Conservation (phyloP, 2,797 vertebrate species). For the Thunnus albacares region DNA sequence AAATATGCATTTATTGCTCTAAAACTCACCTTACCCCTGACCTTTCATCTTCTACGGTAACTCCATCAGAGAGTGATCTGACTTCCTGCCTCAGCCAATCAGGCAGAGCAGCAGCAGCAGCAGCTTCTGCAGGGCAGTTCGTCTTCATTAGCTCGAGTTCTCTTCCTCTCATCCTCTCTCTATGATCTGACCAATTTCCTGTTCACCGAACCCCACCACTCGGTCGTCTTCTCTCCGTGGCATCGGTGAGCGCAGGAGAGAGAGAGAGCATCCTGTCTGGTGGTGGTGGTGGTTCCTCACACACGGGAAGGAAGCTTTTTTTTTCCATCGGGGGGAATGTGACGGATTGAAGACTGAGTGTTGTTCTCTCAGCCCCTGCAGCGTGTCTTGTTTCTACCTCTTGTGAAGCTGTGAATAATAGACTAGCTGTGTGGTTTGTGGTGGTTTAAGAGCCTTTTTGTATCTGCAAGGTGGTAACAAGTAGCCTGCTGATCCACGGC, state of each 20-base stretch:
- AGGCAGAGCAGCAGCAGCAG: not conserved
- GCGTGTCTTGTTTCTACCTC: constrained; percentile 5
- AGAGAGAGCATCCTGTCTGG: not conserved
- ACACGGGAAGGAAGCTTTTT: constrained; percentile 41
- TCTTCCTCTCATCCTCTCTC: constrained; percentile 23
- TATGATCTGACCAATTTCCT: constrained; percentile 34
- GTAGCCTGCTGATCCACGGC: constrained; percentile 21
- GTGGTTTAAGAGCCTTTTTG: constrained; percentile 11
- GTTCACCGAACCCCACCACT: not conserved
- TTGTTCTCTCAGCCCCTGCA: constrained; percentile 15
- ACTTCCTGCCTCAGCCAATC: constrained; percentile 22
- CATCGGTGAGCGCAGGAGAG: not conserved
- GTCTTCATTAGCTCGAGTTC: constrained; percentile 53
- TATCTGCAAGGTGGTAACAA: constrained; percentile 19
- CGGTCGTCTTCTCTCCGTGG: constrained; percentile 14
- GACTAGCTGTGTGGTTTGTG: constrained; percentile 48
- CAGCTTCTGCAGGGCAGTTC: constrained; percentile 34
- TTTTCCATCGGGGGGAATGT: constrained; percentile 23
- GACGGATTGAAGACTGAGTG: constrained; percentile 10
- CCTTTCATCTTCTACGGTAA: not conserved
- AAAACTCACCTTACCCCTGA: constrained; percentile 29
- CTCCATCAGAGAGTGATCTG: constrained; percentile 3
- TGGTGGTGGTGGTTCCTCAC: not conserved
- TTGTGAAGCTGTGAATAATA: constrained; percentile 55
- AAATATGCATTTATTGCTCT: no score